Base-by-base conservation (phyloP, 2,113 vertebrate genomes). In the Amia ocellicauda region DNA sequence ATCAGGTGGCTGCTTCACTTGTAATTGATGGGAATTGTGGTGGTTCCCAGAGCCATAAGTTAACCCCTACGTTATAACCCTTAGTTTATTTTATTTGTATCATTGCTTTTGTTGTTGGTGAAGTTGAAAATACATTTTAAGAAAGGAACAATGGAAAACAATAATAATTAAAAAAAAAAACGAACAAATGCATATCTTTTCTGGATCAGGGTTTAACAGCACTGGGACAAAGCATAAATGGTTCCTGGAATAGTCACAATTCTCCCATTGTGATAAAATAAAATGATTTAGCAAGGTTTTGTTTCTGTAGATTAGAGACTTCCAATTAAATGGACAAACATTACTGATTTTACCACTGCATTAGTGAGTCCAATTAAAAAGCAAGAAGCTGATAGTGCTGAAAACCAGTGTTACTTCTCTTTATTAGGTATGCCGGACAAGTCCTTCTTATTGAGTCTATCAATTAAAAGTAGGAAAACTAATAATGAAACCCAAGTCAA, bases 391-490 rank as follows among this genome's bases (percentile, higher is more conserved):
- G 31, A 36, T 36, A 36, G 5, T 36, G 14, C n/a, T 16, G 9
- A 47, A 47, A 47, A 19, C 45, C 45, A n/a, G 3, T 7, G n/a
- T 47, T 47, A 47, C n/a, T n/a, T 17, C n/a, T 19, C n/a, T 47
- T 19, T 47, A 16, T 47, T n/a, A 47, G n/a, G 45, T 9, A 17
- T 47, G 14, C 45, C n/a, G 45, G 14, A 47, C 45, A 47, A n/a
- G 10, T 47, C n/a, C 14, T 42, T 41, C 5, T 47, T 47, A 47
- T 47, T 47, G 45, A 47, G 45, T 19, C 16, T 19, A 47, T 16
- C 45, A 47, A 47, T 47, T 47, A 47, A 47, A 47, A 47, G 45
- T 47, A 47, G 45, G 45, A 17, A 47, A 36, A 36, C 31, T 36
- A 36, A 36, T 36, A 36, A 36, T 36, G 11, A 36, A 36, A 36